Base-by-base conservation (phyloP, 2,797 vertebrate genomes). In the Rhinatrema bivittatum region DNA sequence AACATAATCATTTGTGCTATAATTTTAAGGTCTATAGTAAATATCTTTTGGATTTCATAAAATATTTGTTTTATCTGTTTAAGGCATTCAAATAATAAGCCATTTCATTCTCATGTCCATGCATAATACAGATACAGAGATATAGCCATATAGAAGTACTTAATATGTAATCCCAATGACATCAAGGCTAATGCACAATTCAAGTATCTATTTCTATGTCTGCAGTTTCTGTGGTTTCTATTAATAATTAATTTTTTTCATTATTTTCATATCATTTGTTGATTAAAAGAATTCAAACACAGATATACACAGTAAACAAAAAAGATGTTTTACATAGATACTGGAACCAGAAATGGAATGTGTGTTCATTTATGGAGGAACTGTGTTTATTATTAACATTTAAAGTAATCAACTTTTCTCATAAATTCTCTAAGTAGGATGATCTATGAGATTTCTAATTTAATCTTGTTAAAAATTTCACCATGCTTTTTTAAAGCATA, bases 381-480 rank as follows among this genome's bases (percentile, higher is more conserved):
- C 72, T 84, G 73, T 81, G 72, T 82, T 82, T 81, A 74, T 66
- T 78, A 75, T 70, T 78, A 82, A 83, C 79, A 79, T 75, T 79
- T 78, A 72, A 76, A 81, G 79, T 77, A 67, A 79, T 74, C 50
- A 60, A 76, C 70, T 85, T 84, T 79, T 65, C 79, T 84, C 70
- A 76, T 79, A 84, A 82, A 80, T 78, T 70, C 70, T 69, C 70
- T 79, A 79, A 83, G 74, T 81, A 78, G 90, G 87, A 94, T 98
- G 94, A 98, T 97, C 89, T 97, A 97, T 96, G 92, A 97, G 95
- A 95, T 92, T 91, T 89, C 91, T 96, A 97, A 98, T 98, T 97
- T 97, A 97, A 96, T 95, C 91, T 93, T 95, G 92, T 96, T 98
- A 83, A 84, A 86, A 84, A 86, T 85, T 83, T 86, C 93, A 96